A percentile compares a stretch with the other conserved stretches of the same genome.
These are phyloP conservation scores for Drosophila formosana DNA, from an alignment of 2,888 invertebrate species.

Conservation along the genomic window DNA sequence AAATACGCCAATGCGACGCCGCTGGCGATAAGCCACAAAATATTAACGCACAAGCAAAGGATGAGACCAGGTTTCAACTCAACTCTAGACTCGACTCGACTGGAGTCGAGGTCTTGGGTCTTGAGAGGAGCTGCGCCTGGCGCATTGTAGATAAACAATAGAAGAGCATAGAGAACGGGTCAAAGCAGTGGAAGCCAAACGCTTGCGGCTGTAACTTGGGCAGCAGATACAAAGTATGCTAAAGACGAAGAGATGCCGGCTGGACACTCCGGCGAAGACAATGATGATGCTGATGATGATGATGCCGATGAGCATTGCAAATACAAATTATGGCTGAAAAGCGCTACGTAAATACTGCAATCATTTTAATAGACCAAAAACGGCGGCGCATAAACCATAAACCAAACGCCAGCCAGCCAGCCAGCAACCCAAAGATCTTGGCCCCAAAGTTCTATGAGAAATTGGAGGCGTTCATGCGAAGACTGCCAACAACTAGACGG, in stretches of 20 bases:
- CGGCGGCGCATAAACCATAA: slow-evolving; percentile 81
- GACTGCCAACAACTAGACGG: slow-evolving; percentile 26
- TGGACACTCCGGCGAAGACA: slow-evolving; percentile 63
- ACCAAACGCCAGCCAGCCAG: slow-evolving; percentile 70
- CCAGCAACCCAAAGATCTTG: not conserved
- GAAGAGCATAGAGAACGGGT: slow-evolving; percentile 76
- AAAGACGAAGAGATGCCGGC: slow-evolving; percentile 50
- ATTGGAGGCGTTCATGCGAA: slow-evolving; percentile 69
- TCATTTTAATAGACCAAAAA: slow-evolving; percentile 82
- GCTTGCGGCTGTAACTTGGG: slow-evolving; percentile 52
- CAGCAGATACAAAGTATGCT: slow-evolving; percentile 52
- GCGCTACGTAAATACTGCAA: slow-evolving; percentile 82
- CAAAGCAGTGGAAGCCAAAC: slow-evolving; percentile 52
- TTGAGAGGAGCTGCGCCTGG: slow-evolving; percentile 39
- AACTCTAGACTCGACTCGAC: slow-evolving; percentile 1
- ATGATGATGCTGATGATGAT: slow-evolving; percentile 61
- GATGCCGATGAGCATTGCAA: slow-evolving; percentile 78
- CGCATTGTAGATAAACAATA: slow-evolving; percentile 73
- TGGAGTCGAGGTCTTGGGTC: not conserved
- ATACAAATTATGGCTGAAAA: slow-evolving; percentile 79
- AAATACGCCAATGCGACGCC: slow-evolving; percentile 78
- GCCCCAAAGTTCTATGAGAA: slow-evolving; percentile 56
- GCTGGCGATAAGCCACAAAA: slow-evolving; percentile 72
- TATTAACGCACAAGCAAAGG: slow-evolving; percentile 66
- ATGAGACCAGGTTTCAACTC: slow-evolving; percentile 2